phyloP scores from a whole-genome alignment of 1,140 invertebrate genomes.

The Olivierus martensii region DNA sequence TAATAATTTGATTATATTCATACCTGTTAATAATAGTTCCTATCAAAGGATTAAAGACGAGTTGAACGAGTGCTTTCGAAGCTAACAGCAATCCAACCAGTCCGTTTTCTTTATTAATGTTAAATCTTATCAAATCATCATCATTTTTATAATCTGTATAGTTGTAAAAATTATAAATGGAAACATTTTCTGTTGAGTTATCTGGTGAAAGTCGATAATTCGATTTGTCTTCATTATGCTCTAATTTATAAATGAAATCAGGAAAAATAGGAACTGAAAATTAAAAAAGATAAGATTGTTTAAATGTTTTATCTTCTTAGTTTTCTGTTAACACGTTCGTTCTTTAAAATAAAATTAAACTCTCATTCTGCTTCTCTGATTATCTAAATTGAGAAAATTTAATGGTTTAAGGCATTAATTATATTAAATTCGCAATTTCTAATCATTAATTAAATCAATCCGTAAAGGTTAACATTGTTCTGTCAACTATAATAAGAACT shows the following conservation, averaged over 20 bases:
- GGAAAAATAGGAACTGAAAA: conserved; percentile 73
- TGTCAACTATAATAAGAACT: too few relatives aligned
- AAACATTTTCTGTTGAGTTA: conserved; percentile 8
- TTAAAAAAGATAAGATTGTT: conserved; percentile 8
- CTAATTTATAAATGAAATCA: conserved; percentile 53
- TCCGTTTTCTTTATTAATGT: conserved; percentile 46
- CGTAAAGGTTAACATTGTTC: too few relatives aligned
- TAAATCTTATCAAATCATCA: not conserved
- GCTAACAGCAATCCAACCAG: conserved; percentile 65
- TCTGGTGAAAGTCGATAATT: not conserved
- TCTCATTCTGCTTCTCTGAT: not conserved
- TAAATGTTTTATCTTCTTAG: not conserved
- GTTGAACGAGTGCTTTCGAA: conserved; percentile 73
- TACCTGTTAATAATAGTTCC: conserved; percentile 49
- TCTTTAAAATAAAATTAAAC: not conserved
- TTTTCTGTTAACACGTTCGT: not conserved
- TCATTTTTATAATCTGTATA: not conserved
- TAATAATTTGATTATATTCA: conserved; percentile 2
- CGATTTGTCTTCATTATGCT: conserved; percentile 25
- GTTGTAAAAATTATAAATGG: not conserved
- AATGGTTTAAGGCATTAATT: not conserved
- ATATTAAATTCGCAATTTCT: too few relatives aligned
- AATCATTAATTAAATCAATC: too few relatives aligned
- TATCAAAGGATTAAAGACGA: conserved; percentile 66
- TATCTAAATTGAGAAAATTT: not conserved